Evolutionary conservation across 2,797 vertebrate species (phyloP).

Genomic region (Mormyrus proboscirostris): DNA sequence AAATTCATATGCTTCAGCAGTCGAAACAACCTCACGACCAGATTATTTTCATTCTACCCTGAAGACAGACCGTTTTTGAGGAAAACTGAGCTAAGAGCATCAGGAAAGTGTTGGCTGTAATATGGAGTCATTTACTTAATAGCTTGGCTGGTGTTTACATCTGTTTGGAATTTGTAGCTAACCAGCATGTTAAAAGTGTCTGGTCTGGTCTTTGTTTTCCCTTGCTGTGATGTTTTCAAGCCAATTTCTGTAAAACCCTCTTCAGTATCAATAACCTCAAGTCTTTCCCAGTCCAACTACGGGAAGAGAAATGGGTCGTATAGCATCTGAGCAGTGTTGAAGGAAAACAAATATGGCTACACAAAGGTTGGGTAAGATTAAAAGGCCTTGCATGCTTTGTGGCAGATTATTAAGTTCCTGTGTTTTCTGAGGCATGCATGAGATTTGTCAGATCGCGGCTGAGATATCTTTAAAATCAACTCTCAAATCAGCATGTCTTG

Average conservation of each 20-base stretch:
- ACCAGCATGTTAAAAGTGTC: slow-evolving; percentile 39
- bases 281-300: slow-evolving; percentile 3
- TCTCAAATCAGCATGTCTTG: slow-evolving; percentile 22
- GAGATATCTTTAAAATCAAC: slow-evolving; percentile 38
- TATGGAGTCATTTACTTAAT: slow-evolving; percentile 57
- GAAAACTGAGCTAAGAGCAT: slow-evolving; percentile 37
- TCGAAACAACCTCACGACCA: not conserved
- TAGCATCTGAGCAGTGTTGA: slow-evolving; percentile 32
- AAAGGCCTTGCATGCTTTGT: slow-evolving; percentile 25
- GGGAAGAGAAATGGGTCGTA: slow-evolving; percentile 14
- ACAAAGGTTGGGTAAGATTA: slow-evolving; percentile 32
- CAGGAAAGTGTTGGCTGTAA: slow-evolving; percentile 51
- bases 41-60: not conserved
- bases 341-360: slow-evolving; percentile 20
- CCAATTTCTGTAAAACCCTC: slow-evolving; percentile 24
- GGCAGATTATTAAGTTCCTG: slow-evolving; percentile 28
- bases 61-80: not conserved
- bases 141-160: slow-evolving; percentile 55
- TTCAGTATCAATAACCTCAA: slow-evolving; percentile 24
- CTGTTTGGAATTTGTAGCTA: slow-evolving; percentile 51
- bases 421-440: slow-evolving; percentile 30
- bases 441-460: slow-evolving; percentile 41
- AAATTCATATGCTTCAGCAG: not conserved
- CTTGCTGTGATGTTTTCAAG: slow-evolving; percentile 7
- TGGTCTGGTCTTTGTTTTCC: slow-evolving; percentile 33